Percentiles rank a stretch among this genome's conserved stretches.
Conservation (phyloP, 2,888 invertebrate genomes). For the Chloroclystis v-ata region DNA sequence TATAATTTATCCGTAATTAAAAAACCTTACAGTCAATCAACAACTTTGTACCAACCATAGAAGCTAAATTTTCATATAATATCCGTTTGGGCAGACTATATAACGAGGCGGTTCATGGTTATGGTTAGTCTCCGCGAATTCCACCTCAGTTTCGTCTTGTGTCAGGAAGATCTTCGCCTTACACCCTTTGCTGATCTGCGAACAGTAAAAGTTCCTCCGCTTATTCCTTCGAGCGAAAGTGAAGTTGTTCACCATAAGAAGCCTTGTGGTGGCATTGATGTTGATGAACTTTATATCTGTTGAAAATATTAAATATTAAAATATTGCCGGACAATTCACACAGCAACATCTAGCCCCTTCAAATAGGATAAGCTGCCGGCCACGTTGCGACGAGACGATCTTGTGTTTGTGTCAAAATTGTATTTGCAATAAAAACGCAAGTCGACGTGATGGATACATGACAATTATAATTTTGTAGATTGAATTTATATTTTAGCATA, state of each 20-base stretch:
- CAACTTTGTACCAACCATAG: no score
- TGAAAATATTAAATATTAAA: conserved; percentile 16
- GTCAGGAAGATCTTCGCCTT: conserved; percentile 37
- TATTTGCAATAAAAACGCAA: no score
- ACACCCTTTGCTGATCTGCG: conserved; percentile 39
- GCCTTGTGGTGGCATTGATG: conserved; percentile 27
- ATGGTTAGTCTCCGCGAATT: conserved; percentile 26
- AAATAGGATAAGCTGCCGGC: no score
- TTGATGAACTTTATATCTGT: conserved; percentile 35
- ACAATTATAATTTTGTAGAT: no score
- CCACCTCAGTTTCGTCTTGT: conserved; percentile 25
- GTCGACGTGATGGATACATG: no score
- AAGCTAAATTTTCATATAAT: conserved; percentile 5
- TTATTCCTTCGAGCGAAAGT: conserved; percentile 39
- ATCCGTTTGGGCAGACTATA: conserved; percentile 7
- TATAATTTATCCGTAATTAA: no score
- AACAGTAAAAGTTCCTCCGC: conserved; percentile 44
- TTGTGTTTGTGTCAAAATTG: no score
- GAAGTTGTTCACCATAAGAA: conserved; percentile 41
- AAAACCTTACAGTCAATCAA: no score
- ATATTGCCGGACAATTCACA: no score
- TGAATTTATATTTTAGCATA: no score
- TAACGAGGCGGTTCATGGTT: conserved; percentile 23
- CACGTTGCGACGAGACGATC: no score
- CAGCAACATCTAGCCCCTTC: no score